Base-by-base conservation (phyloP, 2,888 invertebrate species). In the Prenolepis imparis region DNA sequence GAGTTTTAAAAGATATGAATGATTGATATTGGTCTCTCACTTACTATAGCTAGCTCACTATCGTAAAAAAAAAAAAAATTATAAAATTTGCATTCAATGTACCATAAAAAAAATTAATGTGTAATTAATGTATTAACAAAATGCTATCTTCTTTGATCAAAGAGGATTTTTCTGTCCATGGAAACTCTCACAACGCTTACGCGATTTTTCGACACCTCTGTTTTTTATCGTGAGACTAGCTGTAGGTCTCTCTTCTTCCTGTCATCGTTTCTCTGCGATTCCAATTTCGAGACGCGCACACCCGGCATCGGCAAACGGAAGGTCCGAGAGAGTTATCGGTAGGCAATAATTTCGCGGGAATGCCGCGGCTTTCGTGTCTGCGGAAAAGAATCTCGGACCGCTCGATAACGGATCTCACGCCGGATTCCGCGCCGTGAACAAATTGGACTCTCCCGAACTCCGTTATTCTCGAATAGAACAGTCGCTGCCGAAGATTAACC, bases 311-410 rank as follows among this genome's bases (percentile, higher is more conserved):
- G 78, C 59, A 59, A 59, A 11, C 44, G 21, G 44, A 72, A 73
- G 44, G 44, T 78, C 78, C 73, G 73, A 67, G 82, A 84, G 67
- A 84, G 73, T 48, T 61, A 67, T 24, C 61, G 21, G 68, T 82
- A 82, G 84, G 66, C 84, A 83, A 84, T 82, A 91, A 88, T 91
- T 91, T 91, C 68, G 63, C 84, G 83, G 86, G 91, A 91, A 91
- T 91, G 91, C 61, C 64, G 66, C 72, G 64, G 82, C 72, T 70
- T 84, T 85, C 86, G 84, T 84, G 86, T 82, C 84, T 84, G 74
- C 63, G 74, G 63, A 83, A 82, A 82, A 70, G 70, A 80, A 80
- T 61, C 72, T 15, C 59, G 32, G 59, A 48, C 44, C 44, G 48
- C 36, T 72, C 59, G 78, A 72, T 80, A 80, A 80, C 78, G 78